phyloP scores from a whole-genome alignment of 2,888 invertebrate species.

The Polietes domitor region DNA sequence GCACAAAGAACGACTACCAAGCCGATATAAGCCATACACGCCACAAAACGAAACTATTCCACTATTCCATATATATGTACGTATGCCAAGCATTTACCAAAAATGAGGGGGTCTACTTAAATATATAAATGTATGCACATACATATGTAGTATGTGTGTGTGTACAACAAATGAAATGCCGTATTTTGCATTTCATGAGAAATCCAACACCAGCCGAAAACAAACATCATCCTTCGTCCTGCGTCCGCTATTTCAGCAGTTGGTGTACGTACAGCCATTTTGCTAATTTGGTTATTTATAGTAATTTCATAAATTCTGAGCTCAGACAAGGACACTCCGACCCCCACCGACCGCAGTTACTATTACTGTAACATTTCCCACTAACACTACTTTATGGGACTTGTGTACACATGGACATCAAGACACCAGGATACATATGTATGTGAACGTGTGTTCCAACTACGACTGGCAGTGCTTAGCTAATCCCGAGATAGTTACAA shows the following conservation, averaged over 20 bases:
- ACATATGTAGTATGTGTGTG: neutral
- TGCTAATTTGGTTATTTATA: conserved; percentile 74
- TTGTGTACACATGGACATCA: no score
- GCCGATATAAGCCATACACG: conserved; percentile 62
- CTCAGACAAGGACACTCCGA: conserved; percentile 76
- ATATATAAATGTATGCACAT: neutral
- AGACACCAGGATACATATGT: no score
- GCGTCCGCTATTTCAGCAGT: conserved; percentile 15
- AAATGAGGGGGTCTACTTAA: conserved; percentile 29
- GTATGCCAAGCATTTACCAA: conserved; percentile 49
- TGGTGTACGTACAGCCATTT: conserved; percentile 62
- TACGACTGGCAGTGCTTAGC: conserved; percentile 47
- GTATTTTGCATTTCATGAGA: conserved; percentile 61
- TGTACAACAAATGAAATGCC: conserved; percentile 14
- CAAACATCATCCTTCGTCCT: conserved; percentile 37
- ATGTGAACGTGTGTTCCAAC: conserved; percentile 27
- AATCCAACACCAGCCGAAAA: conserved; percentile 65
- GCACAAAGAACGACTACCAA: neutral
- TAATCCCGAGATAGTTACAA: conserved; percentile 66
- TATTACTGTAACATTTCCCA: conserved; percentile 53
- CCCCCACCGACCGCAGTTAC: conserved; percentile 41
- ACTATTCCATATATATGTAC: no score
- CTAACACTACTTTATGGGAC: conserved; percentile 27
- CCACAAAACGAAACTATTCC: conserved; percentile 57
- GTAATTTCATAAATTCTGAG: conserved; percentile 80